Conservation (phyloP, 2,888 invertebrate genomes). For the Dolichomitus sp. region DNA sequence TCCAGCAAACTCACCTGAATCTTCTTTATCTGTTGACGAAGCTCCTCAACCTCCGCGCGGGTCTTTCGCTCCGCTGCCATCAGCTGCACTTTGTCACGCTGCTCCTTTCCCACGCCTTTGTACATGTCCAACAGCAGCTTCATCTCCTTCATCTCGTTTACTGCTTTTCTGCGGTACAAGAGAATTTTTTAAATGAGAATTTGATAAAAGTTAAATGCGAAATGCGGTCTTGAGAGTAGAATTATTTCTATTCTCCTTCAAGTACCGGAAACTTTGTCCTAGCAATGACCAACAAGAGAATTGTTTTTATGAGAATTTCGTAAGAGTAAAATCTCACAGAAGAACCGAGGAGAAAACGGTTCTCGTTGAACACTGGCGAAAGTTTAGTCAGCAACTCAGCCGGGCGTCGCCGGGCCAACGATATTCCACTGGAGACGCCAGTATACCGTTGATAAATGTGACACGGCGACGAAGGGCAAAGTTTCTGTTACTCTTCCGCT, state of each 20-base stretch:
- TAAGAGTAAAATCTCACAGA: slow-evolving; percentile 3
- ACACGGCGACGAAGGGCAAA: slow-evolving; percentile 71
- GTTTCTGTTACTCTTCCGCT: slow-evolving; percentile 71
- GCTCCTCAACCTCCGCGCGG: slow-evolving; percentile 95
- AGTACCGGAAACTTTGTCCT: no score
- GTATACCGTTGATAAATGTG: slow-evolving; percentile 75
- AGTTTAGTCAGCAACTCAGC: slow-evolving; percentile 63
- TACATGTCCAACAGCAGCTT: slow-evolving; percentile 98
- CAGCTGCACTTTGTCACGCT: slow-evolving; percentile 97
- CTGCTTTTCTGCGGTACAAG: slow-evolving; percentile 88
- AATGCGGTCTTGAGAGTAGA: no score
- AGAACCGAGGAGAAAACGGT: slow-evolving; percentile 17
- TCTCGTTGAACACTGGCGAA: slow-evolving; percentile 41
- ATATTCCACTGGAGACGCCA: slow-evolving; percentile 62
- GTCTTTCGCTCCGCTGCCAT: slow-evolving; percentile 98
- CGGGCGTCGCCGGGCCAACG: slow-evolving; percentile 56
- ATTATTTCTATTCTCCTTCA: no score
- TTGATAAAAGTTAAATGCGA: not conserved
- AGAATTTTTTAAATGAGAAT: not conserved
- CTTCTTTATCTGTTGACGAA: slow-evolving; percentile 94
- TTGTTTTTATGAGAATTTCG: no score
- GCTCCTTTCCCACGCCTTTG: slow-evolving; percentile 98
- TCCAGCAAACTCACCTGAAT: slow-evolving; percentile 88
- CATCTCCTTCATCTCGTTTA: slow-evolving; percentile 97
- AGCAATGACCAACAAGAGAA: no score